These are phyloP conservation scores for Achlya flavicornis DNA, from an alignment of 2,888 invertebrate genomes.

Conservation along the genomic window DNA sequence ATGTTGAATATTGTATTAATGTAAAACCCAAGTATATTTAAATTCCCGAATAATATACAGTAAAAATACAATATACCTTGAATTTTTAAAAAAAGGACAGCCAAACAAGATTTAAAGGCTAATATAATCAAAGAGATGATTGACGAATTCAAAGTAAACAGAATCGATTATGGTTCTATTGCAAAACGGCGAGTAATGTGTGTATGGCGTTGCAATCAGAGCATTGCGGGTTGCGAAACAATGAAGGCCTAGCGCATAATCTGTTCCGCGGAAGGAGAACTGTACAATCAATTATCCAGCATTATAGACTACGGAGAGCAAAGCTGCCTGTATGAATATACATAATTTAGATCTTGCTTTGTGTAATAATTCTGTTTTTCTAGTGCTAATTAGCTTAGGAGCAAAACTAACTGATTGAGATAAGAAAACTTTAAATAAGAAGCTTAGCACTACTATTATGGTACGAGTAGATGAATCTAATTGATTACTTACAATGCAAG, in stretches of 20 bases:
- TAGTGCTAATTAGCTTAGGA: background rate
- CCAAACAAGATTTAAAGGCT: background rate
- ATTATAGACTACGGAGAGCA: conserved; percentile 11
- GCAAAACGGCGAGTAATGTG: conserved; percentile 52
- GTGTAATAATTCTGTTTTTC: background rate
- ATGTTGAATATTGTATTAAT: background rate
- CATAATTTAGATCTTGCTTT: background rate
- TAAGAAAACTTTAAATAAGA: background rate
- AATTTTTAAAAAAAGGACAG: background rate
- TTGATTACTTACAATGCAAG: background rate
- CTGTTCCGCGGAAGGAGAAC: conserved; percentile 68
- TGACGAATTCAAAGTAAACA: conserved; percentile 16
- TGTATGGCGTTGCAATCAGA: conserved; percentile 76
- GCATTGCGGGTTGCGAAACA: conserved; percentile 78
- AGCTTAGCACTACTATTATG: background rate
- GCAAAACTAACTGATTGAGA: background rate
- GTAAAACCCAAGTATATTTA: background rate
- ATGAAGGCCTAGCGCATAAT: conserved; percentile 70
- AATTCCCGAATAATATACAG: background rate
- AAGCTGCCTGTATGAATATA: conserved; percentile 9
- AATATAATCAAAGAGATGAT: background rate
- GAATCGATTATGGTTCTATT: conserved; percentile 56
- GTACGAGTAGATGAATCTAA: background rate
- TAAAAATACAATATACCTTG: background rate
- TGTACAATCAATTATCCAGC: conserved; percentile 48